Conservation (phyloP, 2,113 vertebrate species). For the Charadrius vociferus region DNA sequence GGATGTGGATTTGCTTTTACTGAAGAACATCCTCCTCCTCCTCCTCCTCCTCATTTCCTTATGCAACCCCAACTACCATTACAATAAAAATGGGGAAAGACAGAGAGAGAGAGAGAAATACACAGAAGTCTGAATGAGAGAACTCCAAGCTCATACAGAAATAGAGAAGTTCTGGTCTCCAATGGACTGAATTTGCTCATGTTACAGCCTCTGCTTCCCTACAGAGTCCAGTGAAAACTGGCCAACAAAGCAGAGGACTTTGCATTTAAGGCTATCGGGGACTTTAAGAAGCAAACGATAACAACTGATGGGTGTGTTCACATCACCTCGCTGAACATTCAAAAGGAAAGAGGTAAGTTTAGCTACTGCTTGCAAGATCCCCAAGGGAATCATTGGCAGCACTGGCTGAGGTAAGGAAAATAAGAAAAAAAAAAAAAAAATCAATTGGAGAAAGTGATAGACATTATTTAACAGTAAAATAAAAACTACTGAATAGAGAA, state of each 20-base stretch:
- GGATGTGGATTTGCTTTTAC: background rate
- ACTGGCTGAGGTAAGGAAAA: background rate
- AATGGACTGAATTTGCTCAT: background rate
- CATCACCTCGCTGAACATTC: background rate
- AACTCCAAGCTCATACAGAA: background rate
- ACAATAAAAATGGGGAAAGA: background rate
- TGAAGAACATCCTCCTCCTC: background rate
- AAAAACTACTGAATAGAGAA: background rate
- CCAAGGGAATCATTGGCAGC: background rate
- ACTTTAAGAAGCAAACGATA: background rate
- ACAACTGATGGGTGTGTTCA: background rate
- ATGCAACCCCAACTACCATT: background rate
- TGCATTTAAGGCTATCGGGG: background rate
- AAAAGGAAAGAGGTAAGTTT: background rate
- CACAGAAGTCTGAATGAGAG: background rate
- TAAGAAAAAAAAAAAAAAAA: background rate
- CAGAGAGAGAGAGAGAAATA: background rate
- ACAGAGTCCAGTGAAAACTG: background rate
- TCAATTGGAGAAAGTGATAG: background rate
- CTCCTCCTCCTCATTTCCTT: background rate
- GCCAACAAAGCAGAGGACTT: background rate
- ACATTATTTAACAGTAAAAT: background rate
- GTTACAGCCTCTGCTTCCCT: background rate
- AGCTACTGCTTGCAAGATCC: background rate
- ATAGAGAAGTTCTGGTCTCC: background rate